Percentiles rank a stretch among this genome's conserved stretches.
Evolutionary conservation across 2,888 invertebrate species (phyloP).

Genomic region (Xylophagus ater): DNA sequence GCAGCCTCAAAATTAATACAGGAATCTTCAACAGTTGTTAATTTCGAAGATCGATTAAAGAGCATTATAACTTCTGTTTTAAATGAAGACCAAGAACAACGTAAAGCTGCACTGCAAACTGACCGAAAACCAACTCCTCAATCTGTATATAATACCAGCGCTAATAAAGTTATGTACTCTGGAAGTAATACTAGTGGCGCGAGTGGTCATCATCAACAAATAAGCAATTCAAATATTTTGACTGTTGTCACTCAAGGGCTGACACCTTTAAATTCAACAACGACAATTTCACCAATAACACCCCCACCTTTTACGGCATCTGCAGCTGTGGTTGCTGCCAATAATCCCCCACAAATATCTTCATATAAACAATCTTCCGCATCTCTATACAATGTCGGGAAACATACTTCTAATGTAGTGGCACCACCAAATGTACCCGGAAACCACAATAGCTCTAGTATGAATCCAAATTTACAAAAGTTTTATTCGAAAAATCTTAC

Average conservation of each 20-base stretch:
- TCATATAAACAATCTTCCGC: conserved; percentile 12
- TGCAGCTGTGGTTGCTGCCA: conserved; percentile 12
- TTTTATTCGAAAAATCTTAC: conserved; percentile 17
- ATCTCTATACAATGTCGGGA: conserved; percentile 7
- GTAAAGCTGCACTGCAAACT: conserved; percentile 30
- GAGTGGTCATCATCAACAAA: conserved; percentile 22
- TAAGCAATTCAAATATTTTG: conserved; percentile 27
- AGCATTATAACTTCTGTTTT: conserved; percentile 76
- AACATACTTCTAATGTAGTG: conserved; percentile 15
- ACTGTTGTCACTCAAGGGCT: conserved; percentile 35
- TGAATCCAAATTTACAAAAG: conserved; percentile 10
- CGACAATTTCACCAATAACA: conserved; percentile 38
- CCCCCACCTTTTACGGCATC: conserved; percentile 25
- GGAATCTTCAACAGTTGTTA: conserved; percentile 74
- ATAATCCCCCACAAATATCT: conserved; percentile 14
- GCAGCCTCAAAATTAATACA: conserved; percentile 24
- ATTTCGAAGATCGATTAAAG: conserved; percentile 82
- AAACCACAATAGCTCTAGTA: conserved; percentile 23
- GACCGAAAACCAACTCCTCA: conserved; percentile 22
- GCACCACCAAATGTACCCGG: conserved; percentile 23
- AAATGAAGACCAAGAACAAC: conserved; percentile 64
- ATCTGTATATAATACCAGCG: no score
- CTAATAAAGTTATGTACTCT: neutral
- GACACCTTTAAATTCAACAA: conserved; percentile 36
- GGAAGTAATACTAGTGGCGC: conserved; percentile 36